phyloP scores from a whole-genome alignment of 2,888 invertebrate genomes.

The Tetrapedia diversipes region DNA sequence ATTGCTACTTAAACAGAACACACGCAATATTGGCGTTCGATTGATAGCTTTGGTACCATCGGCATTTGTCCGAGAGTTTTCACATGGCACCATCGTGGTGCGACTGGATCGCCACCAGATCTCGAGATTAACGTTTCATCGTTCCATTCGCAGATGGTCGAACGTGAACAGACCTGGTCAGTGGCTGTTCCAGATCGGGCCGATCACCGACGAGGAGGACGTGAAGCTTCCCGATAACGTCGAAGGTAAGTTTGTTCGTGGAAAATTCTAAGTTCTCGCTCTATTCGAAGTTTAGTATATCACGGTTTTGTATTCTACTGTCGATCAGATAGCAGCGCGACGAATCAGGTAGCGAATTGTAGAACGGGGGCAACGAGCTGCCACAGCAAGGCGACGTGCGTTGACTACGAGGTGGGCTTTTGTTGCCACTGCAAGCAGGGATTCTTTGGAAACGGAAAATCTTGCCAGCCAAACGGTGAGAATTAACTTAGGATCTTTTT shows the following conservation, averaged over 20 bases:
- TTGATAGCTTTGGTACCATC: too few relatives aligned
- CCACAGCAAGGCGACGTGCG: slow-evolving; percentile 91
- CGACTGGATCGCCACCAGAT: too few relatives aligned
- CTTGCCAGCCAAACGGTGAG: slow-evolving; percentile 91
- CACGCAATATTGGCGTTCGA: too few relatives aligned
- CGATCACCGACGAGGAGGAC: slow-evolving; percentile 85
- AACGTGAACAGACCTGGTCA: slow-evolving; percentile 93
- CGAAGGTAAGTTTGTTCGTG: slow-evolving; percentile 69
- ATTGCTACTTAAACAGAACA: too few relatives aligned
- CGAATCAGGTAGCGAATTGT: slow-evolving; percentile 82
- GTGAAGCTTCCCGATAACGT: slow-evolving; percentile 87
- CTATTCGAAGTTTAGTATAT: background rate
- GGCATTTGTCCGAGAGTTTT: too few relatives aligned
- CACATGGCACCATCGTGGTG: too few relatives aligned
- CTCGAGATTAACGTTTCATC: too few relatives aligned
- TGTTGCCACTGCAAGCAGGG: slow-evolving; percentile 95
- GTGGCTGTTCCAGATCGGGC: slow-evolving; percentile 94
- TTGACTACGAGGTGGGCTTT: slow-evolving; percentile 92
- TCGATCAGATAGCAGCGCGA: slow-evolving; percentile 44
- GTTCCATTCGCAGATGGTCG: slow-evolving; percentile 92
- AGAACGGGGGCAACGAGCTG: slow-evolving; percentile 89
- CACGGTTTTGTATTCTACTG: background rate
- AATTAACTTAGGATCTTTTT: too few relatives aligned
- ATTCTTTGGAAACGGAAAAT: slow-evolving; percentile 96
- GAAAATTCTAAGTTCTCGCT: too few relatives aligned